Evolutionary conservation across 2,113 vertebrate species (phyloP), one percentile per base, ranked within the genome.

Genomic region (Nothocercus julius): DNA sequence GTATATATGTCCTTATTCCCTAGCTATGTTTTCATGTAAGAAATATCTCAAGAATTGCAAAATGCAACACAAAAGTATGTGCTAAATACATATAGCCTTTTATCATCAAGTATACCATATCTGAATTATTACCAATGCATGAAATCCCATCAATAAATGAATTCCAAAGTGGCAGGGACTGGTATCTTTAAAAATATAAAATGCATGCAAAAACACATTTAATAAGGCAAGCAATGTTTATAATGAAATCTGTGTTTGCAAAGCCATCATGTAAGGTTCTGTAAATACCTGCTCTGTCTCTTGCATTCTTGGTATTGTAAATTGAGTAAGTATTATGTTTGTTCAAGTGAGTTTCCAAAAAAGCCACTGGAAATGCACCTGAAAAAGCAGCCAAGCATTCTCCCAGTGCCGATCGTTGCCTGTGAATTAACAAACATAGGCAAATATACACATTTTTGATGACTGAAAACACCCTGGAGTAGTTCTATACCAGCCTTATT

Each of bases 321-420:
- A 99, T 98, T 47, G 99, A 99, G 96, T 98, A 98, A 73, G 92
- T 93, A 86, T 99, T 99, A 93, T 99, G 98, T 72, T 98, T 98
- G 97, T 99, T 98, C 34, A 99, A 98, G 69, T 99, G 98, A 77
- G 98, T 99, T 97, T 99, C 99, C 69, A 99, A 97, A 96, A 99
- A 99, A 7, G 99, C 99, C 38, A 99, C 99, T 7, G 99, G 99
- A 62, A 99, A 99, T 27, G 99, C 99, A 53, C 98, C 98, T 5
- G 99, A 98, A 86, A 99, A 99, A 61, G 99, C 99, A 7, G 99
- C 99, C 70, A 99, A 95, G 94, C 99, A 99, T 94, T 99, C 98
- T 44, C 99, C 99, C 32, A 99, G 85, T 2, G 99, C 98, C 51
- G 99, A 99, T 9, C 99, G 97, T 93, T 99, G 99, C 95, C 99